phyloP scores from a whole-genome alignment of 2,113 vertebrate species.

The Nothocercus nigrocapillus region DNA sequence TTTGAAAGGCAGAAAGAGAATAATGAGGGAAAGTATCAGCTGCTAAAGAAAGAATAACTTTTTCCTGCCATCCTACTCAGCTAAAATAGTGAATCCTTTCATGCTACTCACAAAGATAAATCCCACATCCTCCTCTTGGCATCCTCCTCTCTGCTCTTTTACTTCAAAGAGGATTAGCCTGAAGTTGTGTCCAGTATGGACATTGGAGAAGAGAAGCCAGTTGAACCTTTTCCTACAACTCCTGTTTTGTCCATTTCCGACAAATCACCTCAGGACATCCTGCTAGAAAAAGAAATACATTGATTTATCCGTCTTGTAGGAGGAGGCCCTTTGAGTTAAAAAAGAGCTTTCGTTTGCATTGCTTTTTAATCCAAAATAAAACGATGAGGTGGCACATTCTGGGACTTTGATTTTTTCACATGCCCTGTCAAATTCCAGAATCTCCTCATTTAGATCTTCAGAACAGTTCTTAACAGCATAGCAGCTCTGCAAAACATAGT shows the following conservation, averaged over 20 bases:
- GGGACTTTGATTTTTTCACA: not conserved
- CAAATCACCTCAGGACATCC: not conserved
- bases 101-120: not conserved
- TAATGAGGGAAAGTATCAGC: conserved; percentile 59
- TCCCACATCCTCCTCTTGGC: not conserved
- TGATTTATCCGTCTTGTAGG: not conserved
- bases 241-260: not conserved
- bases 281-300: not conserved
- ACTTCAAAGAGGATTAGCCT: not conserved
- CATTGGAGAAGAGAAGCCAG: not conserved
- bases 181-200: not conserved
- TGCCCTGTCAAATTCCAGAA: not conserved
- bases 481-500: not conserved
- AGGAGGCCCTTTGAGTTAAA: not conserved
- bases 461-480: not conserved
- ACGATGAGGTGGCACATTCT: not conserved
- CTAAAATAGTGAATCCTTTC: conserved; percentile 8
- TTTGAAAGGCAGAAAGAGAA: conserved; percentile 25
- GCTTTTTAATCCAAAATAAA: not conserved
- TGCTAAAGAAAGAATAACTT: not conserved
- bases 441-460: not conserved
- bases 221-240: not conserved
- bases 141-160: not conserved
- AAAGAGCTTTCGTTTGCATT: not conserved
- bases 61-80: not conserved